Evolutionary conservation across 2,797 vertebrate species (phyloP).

Genomic region (Argyrosomus regius): DNA sequence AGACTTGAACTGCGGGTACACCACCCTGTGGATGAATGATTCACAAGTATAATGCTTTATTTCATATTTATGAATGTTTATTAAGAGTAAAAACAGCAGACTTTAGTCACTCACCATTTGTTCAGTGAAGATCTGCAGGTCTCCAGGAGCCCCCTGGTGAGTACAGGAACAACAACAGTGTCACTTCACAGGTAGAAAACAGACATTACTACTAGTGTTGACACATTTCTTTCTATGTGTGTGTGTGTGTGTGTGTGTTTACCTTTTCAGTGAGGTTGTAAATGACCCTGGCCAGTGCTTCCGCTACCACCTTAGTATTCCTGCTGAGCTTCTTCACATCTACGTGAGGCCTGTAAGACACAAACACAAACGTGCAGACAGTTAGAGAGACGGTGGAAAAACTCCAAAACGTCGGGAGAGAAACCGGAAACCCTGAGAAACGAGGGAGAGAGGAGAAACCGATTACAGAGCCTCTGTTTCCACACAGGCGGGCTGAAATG

Average conservation of each 20-base stretch:
- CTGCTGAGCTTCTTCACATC: slow-evolving; percentile 91
- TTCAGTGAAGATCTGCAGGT: slow-evolving; percentile 96
- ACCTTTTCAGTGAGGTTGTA: slow-evolving; percentile 99
- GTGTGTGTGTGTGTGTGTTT: background rate
- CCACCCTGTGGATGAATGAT: background rate
- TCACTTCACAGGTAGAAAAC: background rate
- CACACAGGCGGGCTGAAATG: slow-evolving; percentile 15
- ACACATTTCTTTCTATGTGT: background rate
- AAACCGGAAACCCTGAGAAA: slow-evolving; percentile 14
- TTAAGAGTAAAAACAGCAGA: background rate
- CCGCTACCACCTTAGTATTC: slow-evolving; percentile 94
- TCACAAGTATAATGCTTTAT: too few species aligned
- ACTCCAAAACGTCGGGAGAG: background rate
- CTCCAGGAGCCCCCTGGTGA: slow-evolving; percentile 90
- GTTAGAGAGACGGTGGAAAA: slow-evolving; percentile 26
- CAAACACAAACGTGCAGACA: slow-evolving; percentile 18
- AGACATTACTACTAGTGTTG: background rate
- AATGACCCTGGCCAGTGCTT: slow-evolving; percentile 94
- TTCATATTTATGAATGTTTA: too few species aligned
- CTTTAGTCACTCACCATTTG: slow-evolving; percentile 91
- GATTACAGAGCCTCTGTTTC: slow-evolving; percentile 9
- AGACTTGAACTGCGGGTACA: background rate
- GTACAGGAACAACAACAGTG: background rate
- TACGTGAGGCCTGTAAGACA: slow-evolving; percentile 89
- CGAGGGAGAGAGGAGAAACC: background rate